Conservation (phyloP, 2,797 vertebrate species). For the Sorex maritimensis region DNA sequence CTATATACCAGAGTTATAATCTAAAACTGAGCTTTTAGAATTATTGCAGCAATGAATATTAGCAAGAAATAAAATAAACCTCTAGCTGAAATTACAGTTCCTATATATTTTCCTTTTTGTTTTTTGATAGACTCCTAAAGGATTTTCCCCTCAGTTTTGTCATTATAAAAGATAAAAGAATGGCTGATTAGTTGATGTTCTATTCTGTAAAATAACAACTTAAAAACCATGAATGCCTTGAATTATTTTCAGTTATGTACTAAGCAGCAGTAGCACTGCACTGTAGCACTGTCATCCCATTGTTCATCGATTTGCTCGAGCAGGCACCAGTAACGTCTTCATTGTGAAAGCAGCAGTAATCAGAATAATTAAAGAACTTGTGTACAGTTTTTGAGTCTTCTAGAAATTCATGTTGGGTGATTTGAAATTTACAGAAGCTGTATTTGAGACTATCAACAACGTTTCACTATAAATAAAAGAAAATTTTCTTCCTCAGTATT, state of each 20-base stretch:
- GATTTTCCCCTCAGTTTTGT: constrained; percentile 31
- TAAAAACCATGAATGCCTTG: constrained; percentile 35
- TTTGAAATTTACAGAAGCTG: constrained; percentile 1
- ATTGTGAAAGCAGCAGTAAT: background rate
- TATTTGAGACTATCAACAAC: constrained; percentile 24
- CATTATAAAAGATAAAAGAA: constrained; percentile 54
- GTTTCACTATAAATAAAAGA: background rate
- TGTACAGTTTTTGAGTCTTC: background rate
- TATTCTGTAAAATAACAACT: constrained; percentile 66
- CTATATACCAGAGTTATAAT: background rate
- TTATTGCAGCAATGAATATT: background rate
- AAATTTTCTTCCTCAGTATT: background rate
- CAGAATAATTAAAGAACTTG: constrained; percentile 49
- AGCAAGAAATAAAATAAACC: constrained; percentile 21
- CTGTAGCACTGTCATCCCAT: too few relatives aligned
- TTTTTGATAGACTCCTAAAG: background rate
- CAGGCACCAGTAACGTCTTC: too few relatives aligned
- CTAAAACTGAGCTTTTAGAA: constrained; percentile 27
- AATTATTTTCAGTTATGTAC: constrained; percentile 55
- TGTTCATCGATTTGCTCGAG: too few relatives aligned
- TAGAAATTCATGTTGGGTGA: background rate
- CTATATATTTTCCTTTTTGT: background rate
- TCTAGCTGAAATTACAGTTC: background rate
- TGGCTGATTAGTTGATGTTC: constrained; percentile 24
- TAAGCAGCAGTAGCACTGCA: constrained; percentile 13